Conservation (phyloP, 2,113 vertebrate genomes). For the Cryptoleucopteryx plumbea region DNA sequence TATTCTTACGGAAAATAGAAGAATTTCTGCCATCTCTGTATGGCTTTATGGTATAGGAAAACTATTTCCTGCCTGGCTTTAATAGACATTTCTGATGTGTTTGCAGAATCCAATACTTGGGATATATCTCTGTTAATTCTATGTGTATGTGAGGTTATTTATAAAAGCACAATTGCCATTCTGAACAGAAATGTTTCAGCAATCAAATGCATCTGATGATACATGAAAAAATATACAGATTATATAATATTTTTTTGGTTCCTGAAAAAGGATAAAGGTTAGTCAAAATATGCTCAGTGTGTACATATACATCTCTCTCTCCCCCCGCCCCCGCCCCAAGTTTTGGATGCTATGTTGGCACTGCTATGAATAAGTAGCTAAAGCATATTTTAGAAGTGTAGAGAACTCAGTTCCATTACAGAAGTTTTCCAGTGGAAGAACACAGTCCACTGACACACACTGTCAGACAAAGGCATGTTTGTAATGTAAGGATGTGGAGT, state of each 20-base stretch:
- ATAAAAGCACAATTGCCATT: neutral
- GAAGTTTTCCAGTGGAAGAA: neutral
- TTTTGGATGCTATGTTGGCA: neutral
- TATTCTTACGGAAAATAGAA: neutral
- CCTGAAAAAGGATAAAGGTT: neutral
- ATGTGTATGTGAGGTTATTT: neutral
- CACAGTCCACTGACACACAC: neutral
- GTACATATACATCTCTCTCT: neutral
- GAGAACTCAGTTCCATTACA: neutral
- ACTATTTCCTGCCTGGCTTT: neutral
- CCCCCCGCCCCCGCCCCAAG: too few relatives aligned
- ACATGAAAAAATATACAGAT: neutral
- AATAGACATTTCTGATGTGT: neutral
- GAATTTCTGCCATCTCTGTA: neutral
- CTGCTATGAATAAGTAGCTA: neutral
- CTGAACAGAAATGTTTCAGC: neutral
- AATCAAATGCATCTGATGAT: neutral
- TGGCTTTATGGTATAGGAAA: neutral
- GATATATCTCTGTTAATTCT: neutral
- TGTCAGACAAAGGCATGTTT: neutral
- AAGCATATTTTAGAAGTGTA: neutral
- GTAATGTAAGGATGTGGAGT: neutral
- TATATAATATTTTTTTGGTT: neutral
- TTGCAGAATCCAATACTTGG: neutral
- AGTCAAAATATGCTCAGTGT: neutral